Evolutionary conservation across 2,113 vertebrate genomes (phyloP).

Genomic region (Anthoscopus minutus): DNA sequence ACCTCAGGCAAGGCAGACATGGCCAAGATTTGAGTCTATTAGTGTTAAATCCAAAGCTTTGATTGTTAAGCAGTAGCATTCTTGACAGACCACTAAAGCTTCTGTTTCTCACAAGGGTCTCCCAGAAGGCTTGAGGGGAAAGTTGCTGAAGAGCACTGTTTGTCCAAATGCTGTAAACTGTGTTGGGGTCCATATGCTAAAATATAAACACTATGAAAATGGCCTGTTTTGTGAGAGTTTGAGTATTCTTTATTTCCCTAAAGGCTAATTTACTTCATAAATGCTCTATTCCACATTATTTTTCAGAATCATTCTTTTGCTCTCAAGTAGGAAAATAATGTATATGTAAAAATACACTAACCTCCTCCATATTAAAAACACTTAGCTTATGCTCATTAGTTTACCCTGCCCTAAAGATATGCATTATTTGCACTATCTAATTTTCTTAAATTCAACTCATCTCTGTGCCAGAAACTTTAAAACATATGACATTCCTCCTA

Average conservation of each 20-base stretch:
- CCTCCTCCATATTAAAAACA: neutral
- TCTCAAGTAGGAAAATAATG: neutral
- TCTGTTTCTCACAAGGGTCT: neutral
- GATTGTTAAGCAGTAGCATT: neutral
- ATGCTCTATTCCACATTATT: neutral
- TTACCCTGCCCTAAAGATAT: neutral
- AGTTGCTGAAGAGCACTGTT: neutral
- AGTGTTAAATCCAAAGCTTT: neutral
- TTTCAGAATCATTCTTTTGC: neutral
- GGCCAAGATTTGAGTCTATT: neutral
- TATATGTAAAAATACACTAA: neutral
- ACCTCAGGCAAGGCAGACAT: neutral
- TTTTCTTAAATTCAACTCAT: neutral
- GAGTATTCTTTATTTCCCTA: neutral
- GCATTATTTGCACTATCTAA: neutral
- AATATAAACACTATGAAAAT: neutral
- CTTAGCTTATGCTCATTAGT: neutral
- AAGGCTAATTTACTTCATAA: neutral
- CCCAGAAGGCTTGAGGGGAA: neutral
- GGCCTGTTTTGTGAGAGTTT: neutral
- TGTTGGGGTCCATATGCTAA: neutral
- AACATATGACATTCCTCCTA: accelerated
- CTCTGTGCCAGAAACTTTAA: neutral
- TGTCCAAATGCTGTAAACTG: neutral
- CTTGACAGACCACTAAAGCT: neutral